phyloP scores from a whole-genome alignment of 2,113 vertebrate genomes.

The Carassius auratus region DNA sequence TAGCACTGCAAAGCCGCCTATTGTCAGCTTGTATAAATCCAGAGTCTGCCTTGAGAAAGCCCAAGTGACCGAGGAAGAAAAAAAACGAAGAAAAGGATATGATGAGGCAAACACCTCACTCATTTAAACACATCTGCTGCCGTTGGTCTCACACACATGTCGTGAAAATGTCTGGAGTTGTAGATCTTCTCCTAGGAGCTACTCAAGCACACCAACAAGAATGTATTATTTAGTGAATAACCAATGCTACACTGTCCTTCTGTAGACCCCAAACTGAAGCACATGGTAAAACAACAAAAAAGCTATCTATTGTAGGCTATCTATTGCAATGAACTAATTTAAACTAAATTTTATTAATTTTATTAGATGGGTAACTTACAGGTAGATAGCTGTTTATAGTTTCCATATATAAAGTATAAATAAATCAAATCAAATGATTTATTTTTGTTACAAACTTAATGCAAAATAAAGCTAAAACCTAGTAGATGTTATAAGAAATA shows the following conservation, averaged over 20 bases:
- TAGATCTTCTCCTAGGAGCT: background rate
- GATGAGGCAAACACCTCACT: slow-evolving; percentile 2
- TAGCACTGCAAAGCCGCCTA: slow-evolving; percentile 60
- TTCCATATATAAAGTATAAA: background rate
- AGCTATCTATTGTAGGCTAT: background rate
- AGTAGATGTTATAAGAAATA: too few relatives aligned
- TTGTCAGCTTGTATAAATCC: slow-evolving; percentile 67
- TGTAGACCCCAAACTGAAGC: background rate
- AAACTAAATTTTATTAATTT: background rate
- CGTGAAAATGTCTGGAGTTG: slow-evolving; percentile 6
- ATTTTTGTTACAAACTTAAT: background rate
- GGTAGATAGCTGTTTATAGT: background rate
- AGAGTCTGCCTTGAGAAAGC: slow-evolving; percentile 6
- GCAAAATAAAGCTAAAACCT: background rate
- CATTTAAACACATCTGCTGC: slow-evolving; percentile 2
- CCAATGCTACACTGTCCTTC: background rate
- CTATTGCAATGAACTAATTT: background rate
- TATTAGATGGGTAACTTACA: background rate
- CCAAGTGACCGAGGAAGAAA: background rate
- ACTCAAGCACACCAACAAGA: background rate
- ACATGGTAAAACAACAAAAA: background rate
- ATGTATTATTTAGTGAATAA: slow-evolving; percentile 16
- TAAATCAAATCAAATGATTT: background rate
- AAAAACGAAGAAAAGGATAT: background rate
- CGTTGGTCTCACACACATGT: slow-evolving; percentile 17